These are phyloP conservation scores for Xenopus laevis DNA, from an alignment of 2,113 vertebrate species.

Conservation along the genomic window DNA sequence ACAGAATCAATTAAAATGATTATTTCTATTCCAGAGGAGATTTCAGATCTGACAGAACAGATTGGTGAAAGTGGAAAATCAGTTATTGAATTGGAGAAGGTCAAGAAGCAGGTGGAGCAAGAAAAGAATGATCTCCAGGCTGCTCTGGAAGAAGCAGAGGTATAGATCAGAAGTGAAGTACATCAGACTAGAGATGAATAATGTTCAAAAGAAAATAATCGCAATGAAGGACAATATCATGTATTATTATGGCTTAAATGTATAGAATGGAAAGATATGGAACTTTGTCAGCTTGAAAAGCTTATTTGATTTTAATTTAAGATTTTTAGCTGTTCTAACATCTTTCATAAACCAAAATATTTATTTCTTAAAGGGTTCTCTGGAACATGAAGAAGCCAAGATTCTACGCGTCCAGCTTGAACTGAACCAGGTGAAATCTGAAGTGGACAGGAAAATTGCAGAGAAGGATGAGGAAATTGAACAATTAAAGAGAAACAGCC, in stretches of 20 bases:
- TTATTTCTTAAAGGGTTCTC: slow-evolving; percentile 39
- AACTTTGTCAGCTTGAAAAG: too few species aligned
- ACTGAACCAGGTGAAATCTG: slow-evolving; percentile 67
- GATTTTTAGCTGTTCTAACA: background rate
- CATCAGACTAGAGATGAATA: background rate
- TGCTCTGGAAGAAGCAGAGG: slow-evolving; percentile 72
- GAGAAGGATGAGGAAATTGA: slow-evolving; percentile 71
- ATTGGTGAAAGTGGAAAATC: slow-evolving; percentile 66
- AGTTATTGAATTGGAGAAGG: slow-evolving; percentile 69
- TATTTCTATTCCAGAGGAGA: slow-evolving; percentile 61
- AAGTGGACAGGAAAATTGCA: slow-evolving; percentile 64
- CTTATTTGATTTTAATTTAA: background rate
- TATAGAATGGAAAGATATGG: background rate
- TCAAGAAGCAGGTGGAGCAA: slow-evolving; percentile 67
- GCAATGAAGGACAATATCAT: too few species aligned
- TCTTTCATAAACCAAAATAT: background rate
- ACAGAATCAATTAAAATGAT: too few species aligned
- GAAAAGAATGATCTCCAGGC: slow-evolving; percentile 71
- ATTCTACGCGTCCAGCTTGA: slow-evolving; percentile 67
- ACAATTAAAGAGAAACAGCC: slow-evolving; percentile 64
- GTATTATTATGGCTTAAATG: too few species aligned
- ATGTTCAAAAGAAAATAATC: too few species aligned
- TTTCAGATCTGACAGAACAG: slow-evolving; percentile 71
- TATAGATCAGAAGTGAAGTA: slow-evolving; percentile 7
- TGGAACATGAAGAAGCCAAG: slow-evolving; percentile 70